Evolutionary conservation across 2,888 invertebrate genomes (phyloP).

Genomic region (Drosophila neonasuta): DNA sequence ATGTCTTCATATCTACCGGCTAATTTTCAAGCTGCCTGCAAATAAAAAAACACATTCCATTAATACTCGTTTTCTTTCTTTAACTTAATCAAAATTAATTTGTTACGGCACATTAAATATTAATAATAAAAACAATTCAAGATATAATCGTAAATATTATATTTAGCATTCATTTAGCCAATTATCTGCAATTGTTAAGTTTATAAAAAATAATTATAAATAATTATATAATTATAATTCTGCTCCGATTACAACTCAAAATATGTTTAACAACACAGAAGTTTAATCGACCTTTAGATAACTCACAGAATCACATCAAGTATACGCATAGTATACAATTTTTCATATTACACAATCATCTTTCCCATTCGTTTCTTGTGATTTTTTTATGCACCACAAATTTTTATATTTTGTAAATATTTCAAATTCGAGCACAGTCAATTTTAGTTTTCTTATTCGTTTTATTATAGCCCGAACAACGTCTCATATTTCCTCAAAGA

Average conservation of each 20-base stretch:
- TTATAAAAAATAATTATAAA: background rate
- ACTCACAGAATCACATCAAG: background rate
- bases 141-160: background rate
- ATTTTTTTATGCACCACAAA: too few species aligned
- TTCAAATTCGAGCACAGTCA: too few species aligned
- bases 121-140: too few species aligned
- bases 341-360: too few species aligned
- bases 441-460: too few species aligned
- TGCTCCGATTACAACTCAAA: background rate
- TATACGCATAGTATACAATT: background rate
- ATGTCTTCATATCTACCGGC: slow-evolving; percentile 25
- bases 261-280: background rate
- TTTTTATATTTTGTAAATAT: too few species aligned
- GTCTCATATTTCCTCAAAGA: too few species aligned
- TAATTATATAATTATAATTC: too few species aligned
- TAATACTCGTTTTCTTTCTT: background rate
- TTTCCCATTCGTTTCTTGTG: too few species aligned
- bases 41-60: slow-evolving; percentile 33
- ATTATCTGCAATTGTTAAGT: background rate
- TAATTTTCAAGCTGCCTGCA: slow-evolving; percentile 44
- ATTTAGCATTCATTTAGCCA: background rate
- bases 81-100: background rate
- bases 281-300: background rate
- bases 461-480: too few species aligned
- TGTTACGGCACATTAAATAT: too few species aligned